phyloP scores from a whole-genome alignment of 2,113 vertebrate species.

The Spea bombifrons region DNA sequence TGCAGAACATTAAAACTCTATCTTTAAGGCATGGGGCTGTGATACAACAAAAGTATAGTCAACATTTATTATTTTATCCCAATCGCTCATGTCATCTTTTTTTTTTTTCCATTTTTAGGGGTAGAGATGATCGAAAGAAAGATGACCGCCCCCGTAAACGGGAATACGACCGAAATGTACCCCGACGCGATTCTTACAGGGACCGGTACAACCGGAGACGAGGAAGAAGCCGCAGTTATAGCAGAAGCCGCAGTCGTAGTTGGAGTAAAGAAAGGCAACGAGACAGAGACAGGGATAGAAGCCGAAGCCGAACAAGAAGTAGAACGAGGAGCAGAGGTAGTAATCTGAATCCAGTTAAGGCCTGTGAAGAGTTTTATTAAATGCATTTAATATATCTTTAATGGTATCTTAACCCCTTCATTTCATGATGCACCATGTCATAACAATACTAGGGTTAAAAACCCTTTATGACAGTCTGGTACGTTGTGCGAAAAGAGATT shows the following conservation, averaged over 20 bases:
- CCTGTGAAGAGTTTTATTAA: too few relatives aligned
- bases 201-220: conserved; percentile 92
- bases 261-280: conserved; percentile 89
- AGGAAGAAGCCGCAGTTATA: conserved; percentile 88
- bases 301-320: conserved; percentile 73
- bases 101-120: conserved; percentile 64
- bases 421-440: too few relatives aligned
- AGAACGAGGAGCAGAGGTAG: conserved; percentile 81
- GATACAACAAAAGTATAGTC: too few relatives aligned
- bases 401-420: too few relatives aligned
- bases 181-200: conserved; percentile 89
- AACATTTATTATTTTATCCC: too few relatives aligned
- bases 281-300: conserved; percentile 85
- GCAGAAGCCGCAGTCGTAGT: conserved; percentile 89
- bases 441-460: too few relatives aligned
- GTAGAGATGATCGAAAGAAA: conserved; percentile 90
- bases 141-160: conserved; percentile 93
- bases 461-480: too few relatives aligned
- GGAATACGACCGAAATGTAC: conserved; percentile 88
- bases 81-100: not conserved
- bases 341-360: conserved; percentile 2
- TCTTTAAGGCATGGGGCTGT: too few relatives aligned
- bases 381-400: too few relatives aligned
- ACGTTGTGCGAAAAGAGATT: too few relatives aligned
- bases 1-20: too few relatives aligned